These are phyloP conservation scores for Euphonia xanthogaster DNA, from an alignment of 2,797 vertebrate genomes.

Conservation along the genomic window DNA sequence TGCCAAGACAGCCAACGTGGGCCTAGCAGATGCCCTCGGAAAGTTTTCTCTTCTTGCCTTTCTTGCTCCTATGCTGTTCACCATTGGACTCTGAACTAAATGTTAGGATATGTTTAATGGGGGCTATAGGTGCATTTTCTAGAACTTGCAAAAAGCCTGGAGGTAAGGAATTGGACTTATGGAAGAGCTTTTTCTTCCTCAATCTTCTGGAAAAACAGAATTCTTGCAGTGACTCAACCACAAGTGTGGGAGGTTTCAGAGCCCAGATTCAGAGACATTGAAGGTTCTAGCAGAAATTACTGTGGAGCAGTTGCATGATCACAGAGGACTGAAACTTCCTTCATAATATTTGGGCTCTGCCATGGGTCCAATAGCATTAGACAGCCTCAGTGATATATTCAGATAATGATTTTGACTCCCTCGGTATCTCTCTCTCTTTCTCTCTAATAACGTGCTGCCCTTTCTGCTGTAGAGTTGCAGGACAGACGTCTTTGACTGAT, in stretches of 20 bases:
- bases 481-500: constrained; percentile 35
- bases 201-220: background rate
- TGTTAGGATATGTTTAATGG: background rate
- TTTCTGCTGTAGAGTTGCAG: constrained; percentile 19
- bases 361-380: background rate
- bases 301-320: background rate
- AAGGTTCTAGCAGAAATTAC: background rate
- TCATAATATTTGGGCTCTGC: background rate
- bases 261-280: background rate
- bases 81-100: background rate
- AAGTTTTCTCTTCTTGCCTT: constrained; percentile 47
- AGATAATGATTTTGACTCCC: constrained; percentile 32
- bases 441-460: constrained; percentile 15
- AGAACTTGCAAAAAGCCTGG: background rate
- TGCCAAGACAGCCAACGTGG: constrained; percentile 67
- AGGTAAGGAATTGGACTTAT: background rate
- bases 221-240: background rate
- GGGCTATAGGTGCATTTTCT: background rate
- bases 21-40: constrained; percentile 72
- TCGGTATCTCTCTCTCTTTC: background rate
- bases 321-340: constrained; percentile 3
- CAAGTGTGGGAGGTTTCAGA: background rate
- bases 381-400: background rate
- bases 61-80: background rate
- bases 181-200: background rate